Evolutionary conservation across 2,888 invertebrate genomes (phyloP), one percentile per base, ranked within the genome.

Genomic region (Cephus runcator): DNA sequence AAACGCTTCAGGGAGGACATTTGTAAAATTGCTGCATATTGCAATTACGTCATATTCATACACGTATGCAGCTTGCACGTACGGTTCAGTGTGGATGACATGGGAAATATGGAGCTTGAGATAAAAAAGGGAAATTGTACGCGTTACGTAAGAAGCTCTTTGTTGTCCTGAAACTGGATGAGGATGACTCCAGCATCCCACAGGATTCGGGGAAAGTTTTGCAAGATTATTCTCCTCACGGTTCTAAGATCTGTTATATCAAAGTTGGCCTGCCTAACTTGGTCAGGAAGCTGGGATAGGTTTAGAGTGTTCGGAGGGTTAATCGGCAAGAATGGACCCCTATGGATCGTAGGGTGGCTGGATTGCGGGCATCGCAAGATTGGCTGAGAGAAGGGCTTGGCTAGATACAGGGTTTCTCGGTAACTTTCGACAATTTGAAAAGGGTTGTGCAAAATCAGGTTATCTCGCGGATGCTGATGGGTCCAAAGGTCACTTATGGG

Each of bases 361-460:
- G 40, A 9, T 56, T 9, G 23, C 9, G 6, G 40, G 6, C 23
- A 56, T 56, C 15, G 23, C 6, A 23, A 56, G 23, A 56, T 56
- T 6, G 40, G 40, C 23, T 56, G 40, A 23, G 15, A 56, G 40
- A 56, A 56, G 23, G 31, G 4, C 71, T 15, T 31, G 12, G 71
- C 31, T 11, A 11, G 31, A 71, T 71, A 71, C 31, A 31, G 71
- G 31, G 71, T 12, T 71, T 15, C 31, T 31, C 15, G 12, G 76
- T 76, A 75, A 74, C 76, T 76, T 73, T 92, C 71, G 12, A 33
- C 31, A 9, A 71, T 69, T n/a, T 33, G 71, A 71, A 71, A 71
- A 31, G 71, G 71, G 88, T 90, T 4, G 86, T 92, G 40, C 40
- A 56, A 56, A 56, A 56, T 6, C 23, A 23, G 1, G 9, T 56